Conservation (phyloP, 1,140 invertebrate genomes). For the Temnothorax nylanderi region DNA sequence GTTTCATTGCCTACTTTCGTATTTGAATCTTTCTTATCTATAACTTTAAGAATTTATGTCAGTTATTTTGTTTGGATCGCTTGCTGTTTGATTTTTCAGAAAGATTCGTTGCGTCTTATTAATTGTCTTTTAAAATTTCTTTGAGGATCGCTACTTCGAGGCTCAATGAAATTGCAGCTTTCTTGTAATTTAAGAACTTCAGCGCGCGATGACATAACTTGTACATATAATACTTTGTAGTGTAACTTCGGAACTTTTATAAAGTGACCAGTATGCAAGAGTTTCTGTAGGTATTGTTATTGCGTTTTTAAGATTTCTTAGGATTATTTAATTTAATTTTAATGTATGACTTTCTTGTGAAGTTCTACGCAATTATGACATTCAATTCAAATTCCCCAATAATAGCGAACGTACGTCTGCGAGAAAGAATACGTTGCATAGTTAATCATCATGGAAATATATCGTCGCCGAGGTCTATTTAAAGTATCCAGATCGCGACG, state of each 20-base stretch:
- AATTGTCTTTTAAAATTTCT: neutral
- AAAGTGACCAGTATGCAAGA: neutral
- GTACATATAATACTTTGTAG: too few relatives aligned
- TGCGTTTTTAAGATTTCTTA: too few relatives aligned
- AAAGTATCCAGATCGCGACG: conserved; percentile 47
- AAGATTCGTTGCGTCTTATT: neutral
- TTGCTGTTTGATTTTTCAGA: neutral
- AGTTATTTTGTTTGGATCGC: neutral
- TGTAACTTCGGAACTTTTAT: neutral
- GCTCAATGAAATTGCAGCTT: neutral
- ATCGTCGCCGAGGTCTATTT: conserved; percentile 35
- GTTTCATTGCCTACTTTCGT: neutral
- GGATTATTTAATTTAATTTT: too few relatives aligned
- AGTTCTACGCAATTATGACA: neutral
- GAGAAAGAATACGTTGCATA: neutral
- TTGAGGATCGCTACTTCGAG: neutral
- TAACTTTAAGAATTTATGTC: neutral
- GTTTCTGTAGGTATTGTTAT: neutral
- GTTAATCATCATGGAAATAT: conserved; percentile 13
- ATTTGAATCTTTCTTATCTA: neutral
- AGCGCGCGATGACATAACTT: too few relatives aligned
- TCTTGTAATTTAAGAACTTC: neutral
- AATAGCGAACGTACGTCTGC: neutral
- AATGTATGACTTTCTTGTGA: too few relatives aligned
- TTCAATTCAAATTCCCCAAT: neutral